Percentiles rank a stretch among this genome's conserved stretches.
phyloP scores from a whole-genome alignment of 2,888 invertebrate species.

The Rotaria macrura region DNA sequence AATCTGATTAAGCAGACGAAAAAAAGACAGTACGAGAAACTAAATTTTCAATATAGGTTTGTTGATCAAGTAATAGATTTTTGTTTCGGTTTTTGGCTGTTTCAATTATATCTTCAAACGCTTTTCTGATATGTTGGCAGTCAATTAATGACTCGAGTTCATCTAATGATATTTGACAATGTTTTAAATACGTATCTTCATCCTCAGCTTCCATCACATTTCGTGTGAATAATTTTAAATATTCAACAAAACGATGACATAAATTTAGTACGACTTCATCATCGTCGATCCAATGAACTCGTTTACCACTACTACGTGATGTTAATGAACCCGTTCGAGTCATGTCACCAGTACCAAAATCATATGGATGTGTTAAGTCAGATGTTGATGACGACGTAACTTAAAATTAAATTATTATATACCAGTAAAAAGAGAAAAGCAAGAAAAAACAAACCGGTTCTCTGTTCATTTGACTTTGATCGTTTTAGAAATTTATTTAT shows the following conservation, averaged over 20 bases:
- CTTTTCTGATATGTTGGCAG: background rate
- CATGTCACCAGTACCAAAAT: background rate
- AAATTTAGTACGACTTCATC: background rate
- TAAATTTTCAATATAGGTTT: background rate
- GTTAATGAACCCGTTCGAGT: background rate
- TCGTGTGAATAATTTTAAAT: background rate
- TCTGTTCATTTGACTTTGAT: background rate
- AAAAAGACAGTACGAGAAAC: background rate
- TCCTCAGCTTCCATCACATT: background rate
- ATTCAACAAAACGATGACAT: background rate
- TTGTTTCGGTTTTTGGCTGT: background rate
- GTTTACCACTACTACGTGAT: background rate
- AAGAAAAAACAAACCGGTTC: background rate
- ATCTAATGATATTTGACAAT: background rate
- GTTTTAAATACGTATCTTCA: background rate
- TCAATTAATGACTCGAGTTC: background rate
- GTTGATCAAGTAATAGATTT: background rate
- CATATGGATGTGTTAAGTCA: background rate
- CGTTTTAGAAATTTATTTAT: background rate
- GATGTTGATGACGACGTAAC: background rate
- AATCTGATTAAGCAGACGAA: background rate
- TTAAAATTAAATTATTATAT: background rate
- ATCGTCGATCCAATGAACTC: background rate
- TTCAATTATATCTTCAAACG: background rate
- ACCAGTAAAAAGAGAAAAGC: background rate